These are phyloP conservation scores for Cancer borealis DNA, from an alignment of 2,888 invertebrate species.

Conservation along the genomic window DNA sequence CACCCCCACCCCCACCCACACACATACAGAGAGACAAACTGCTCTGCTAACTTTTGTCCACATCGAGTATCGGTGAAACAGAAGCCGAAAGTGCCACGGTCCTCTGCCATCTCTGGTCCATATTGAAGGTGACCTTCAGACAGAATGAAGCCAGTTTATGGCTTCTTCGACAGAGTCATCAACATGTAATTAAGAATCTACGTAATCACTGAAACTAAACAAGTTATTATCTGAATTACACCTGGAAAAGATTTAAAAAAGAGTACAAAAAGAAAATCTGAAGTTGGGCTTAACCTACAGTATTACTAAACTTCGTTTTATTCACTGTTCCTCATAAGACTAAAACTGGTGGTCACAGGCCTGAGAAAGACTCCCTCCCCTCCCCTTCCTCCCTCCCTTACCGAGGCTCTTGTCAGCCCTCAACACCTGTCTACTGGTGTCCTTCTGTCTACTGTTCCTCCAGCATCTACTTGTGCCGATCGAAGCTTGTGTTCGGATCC, in stretches of 20 bases:
- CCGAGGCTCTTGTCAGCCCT: background rate
- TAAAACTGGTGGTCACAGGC: background rate
- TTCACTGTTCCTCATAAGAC: background rate
- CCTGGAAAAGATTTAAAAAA: background rate
- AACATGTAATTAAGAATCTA: slow-evolving; percentile 1
- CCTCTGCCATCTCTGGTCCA: background rate
- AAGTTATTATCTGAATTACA: background rate
- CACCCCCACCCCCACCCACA: no score
- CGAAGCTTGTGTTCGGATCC: background rate
- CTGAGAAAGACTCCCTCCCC: background rate
- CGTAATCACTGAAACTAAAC: background rate
- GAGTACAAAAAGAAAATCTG: no score
- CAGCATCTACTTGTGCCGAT: background rate
- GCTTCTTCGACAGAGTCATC: background rate
- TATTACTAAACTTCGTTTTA: background rate
- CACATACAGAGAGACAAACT: background rate
- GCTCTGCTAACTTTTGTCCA: background rate
- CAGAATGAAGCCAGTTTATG: background rate
- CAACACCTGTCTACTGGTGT: background rate
- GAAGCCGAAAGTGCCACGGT: background rate
- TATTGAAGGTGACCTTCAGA: background rate
- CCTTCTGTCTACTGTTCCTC: background rate
- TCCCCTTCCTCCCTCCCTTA: background rate
- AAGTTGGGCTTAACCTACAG: background rate
- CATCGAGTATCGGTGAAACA: background rate